Percentiles rank a stretch among this genome's conserved stretches.
phyloP scores from a whole-genome alignment of 2,888 invertebrate genomes.

The Ophion obscuratus region DNA sequence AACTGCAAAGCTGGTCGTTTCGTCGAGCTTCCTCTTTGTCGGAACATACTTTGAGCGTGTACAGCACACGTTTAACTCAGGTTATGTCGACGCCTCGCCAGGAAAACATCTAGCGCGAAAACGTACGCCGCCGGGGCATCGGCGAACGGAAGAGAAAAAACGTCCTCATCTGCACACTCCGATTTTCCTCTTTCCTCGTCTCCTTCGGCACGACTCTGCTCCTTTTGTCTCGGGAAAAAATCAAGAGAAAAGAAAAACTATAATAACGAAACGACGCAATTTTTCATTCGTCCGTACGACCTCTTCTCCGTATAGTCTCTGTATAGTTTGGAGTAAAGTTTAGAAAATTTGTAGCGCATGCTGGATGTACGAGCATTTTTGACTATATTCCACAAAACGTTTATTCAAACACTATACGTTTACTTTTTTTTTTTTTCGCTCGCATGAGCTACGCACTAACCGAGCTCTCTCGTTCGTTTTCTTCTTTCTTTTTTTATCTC shows the following conservation, averaged over 20 bases:
- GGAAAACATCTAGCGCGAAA: no score
- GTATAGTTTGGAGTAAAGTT: constrained; percentile 67
- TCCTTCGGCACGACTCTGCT: background rate
- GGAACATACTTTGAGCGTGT: background rate
- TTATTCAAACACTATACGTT: constrained; percentile 25
- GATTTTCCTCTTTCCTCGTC: background rate
- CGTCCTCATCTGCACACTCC: background rate
- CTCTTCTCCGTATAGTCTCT: constrained; percentile 58
- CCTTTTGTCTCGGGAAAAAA: background rate
- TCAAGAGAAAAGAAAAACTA: background rate
- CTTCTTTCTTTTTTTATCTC: constrained; percentile 41
- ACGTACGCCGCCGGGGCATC: background rate
- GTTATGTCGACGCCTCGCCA: background rate
- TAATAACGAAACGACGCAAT: background rate
- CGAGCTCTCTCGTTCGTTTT: constrained; percentile 67
- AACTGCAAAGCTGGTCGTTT: no score
- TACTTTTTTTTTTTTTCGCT: constrained; percentile 70
- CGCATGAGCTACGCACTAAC: constrained; percentile 83
- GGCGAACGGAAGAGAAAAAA: background rate
- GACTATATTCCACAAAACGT: constrained; percentile 73
- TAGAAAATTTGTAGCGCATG: constrained; percentile 80
- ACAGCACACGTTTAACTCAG: background rate
- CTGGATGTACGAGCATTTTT: constrained; percentile 80
- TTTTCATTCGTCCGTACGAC: constrained; percentile 57
- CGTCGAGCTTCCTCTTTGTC: no score